A percentile compares a stretch with the other conserved stretches of the same genome.
Conservation (phyloP, 30 jellyfish, hydroid and myxozoan genomes). For the Aurelia coerulea region DNA sequence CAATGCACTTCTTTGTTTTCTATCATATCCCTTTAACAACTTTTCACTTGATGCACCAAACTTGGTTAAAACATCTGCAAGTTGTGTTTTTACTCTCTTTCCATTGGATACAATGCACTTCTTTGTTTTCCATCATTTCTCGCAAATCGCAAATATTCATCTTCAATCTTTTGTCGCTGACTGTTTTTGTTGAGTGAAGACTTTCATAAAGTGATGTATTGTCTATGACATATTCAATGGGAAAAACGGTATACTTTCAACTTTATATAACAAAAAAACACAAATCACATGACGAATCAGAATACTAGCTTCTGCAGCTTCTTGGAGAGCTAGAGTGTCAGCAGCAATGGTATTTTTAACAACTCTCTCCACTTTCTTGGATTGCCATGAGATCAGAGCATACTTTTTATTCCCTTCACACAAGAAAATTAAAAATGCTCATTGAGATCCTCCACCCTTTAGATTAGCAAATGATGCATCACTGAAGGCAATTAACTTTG, state of each 20-base stretch:
- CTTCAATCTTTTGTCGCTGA: conserved; percentile 37
- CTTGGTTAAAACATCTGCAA: conserved; percentile 32
- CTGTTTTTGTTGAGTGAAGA: conserved; percentile 37
- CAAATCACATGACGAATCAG: conserved; percentile 2
- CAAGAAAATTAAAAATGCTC: not conserved
- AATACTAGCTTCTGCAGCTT: not conserved
- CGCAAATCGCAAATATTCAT: conserved; percentile 15
- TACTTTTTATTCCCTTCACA: not conserved
- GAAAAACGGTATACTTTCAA: not conserved
- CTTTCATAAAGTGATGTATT: conserved; percentile 6
- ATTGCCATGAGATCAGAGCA: conserved; percentile 1
- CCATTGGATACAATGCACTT: conserved; percentile 2
- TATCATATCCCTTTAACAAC: too few relatives aligned
- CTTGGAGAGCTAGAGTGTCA: conserved; percentile 8
- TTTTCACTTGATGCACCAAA: conserved; percentile 25
- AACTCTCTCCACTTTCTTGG: not conserved
- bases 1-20: too few relatives aligned
- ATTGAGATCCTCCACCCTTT: conserved; percentile 10
- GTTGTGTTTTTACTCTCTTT: not conserved
- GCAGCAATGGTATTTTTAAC: conserved; percentile 19
- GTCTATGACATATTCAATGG: not conserved
- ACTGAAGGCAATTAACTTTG: conserved; percentile 1
- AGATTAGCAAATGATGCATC: conserved; percentile 8
- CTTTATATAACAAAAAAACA: not conserved
- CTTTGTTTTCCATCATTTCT: conserved; percentile 9